Evolutionary conservation across 1,140 invertebrate species (phyloP).

Genomic region (Conus ventricosus): DNA sequence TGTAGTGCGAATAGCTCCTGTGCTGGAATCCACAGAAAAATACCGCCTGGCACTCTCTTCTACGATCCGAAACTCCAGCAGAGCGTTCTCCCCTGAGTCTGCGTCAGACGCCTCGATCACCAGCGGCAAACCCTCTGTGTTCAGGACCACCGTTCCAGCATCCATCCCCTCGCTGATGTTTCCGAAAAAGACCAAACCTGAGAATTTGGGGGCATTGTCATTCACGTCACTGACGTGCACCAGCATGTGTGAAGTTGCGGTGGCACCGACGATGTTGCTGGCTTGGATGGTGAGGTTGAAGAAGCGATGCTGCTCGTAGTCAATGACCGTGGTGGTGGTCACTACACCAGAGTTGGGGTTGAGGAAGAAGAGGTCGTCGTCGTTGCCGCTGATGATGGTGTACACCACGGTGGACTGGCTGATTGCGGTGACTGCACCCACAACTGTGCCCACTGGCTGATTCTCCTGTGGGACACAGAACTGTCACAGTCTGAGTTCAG

Average conservation of each 20-base stretch:
- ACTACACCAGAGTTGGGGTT: conserved; percentile 76
- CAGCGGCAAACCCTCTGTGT: conserved; percentile 79
- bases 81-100: conserved; percentile 85
- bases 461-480: conserved; percentile 80
- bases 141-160: conserved; percentile 84
- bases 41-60: conserved; percentile 83
- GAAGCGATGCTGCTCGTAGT: conserved; percentile 79
- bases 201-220: conserved; percentile 89
- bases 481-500: no score
- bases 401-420: conserved; percentile 72
- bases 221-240: conserved; percentile 79
- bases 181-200: conserved; percentile 82
- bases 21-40: conserved; percentile 91
- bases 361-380: conserved; percentile 67
- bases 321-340: conserved; percentile 63
- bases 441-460: conserved; percentile 84
- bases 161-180: conserved; percentile 83
- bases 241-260: conserved; percentile 65
- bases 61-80: conserved; percentile 89
- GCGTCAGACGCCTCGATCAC: conserved; percentile 87
- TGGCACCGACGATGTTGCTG: conserved; percentile 86
- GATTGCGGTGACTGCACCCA: conserved; percentile 85
- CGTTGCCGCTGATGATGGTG: conserved; percentile 72
- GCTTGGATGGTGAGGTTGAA: conserved; percentile 91
- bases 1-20: conserved; percentile 88